These are phyloP conservation scores for Bubo bubo DNA, from an alignment of 2,113 vertebrate genomes.

Conservation along the genomic window DNA sequence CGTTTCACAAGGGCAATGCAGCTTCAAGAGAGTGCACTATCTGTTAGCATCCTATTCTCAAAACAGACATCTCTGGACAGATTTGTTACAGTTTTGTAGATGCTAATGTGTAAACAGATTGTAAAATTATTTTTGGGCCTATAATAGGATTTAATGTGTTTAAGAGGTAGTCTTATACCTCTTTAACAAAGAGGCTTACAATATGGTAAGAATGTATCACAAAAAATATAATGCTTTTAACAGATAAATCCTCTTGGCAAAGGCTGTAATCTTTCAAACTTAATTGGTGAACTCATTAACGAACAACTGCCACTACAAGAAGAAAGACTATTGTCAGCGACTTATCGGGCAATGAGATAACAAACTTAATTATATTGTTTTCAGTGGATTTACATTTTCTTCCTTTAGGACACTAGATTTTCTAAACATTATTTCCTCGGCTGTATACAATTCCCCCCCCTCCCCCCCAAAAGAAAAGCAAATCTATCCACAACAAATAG, in stretches of 20 bases:
- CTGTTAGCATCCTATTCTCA: constrained; percentile 47
- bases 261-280: constrained; percentile 72
- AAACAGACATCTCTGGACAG: constrained; percentile 54
- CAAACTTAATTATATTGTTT: constrained; percentile 76
- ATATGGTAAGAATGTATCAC: constrained; percentile 61
- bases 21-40: constrained; percentile 45
- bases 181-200: constrained; percentile 66
- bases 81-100: constrained; percentile 56
- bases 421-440: constrained; percentile 40
- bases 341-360: constrained; percentile 74
- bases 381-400: constrained; percentile 66
- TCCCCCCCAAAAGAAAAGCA: neutral
- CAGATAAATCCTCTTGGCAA: constrained; percentile 74
- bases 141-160: constrained; percentile 60
- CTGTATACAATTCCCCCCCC: neutral
- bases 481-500: neutral
- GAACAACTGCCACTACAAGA: constrained; percentile 71
- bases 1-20: constrained; percentile 53
- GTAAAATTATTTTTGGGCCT: constrained; percentile 42
- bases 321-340: constrained; percentile 70
- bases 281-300: constrained; percentile 78
- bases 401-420: constrained; percentile 61
- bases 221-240: constrained; percentile 73
- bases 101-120: constrained; percentile 53
- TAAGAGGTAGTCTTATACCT: constrained; percentile 65